Base-by-base conservation (phyloP, 1,140 invertebrate genomes). In the Papilio machaon region DNA sequence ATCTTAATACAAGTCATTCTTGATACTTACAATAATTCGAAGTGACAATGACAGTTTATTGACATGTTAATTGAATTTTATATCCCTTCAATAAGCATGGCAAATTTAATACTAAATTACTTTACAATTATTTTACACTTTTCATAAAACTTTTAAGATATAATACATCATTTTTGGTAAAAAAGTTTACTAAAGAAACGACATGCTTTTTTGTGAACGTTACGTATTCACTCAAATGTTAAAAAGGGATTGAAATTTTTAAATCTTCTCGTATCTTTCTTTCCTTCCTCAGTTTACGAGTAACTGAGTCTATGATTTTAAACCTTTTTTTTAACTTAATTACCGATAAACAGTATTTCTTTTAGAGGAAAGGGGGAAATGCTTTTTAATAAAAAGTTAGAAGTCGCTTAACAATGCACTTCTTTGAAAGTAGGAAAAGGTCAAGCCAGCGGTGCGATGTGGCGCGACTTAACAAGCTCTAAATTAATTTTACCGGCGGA, bases 401-500 rank as follows among this genome's bases (percentile, higher is more conserved):
- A 35, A 11, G 23, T 70, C 35, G 30, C 30, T 70, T 70, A 70
- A 70, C 64, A 70, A 70, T 70, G 64, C 64, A 70, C 13, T 70
- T 70, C 30, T 35, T 35, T 35, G 64, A 70, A 70, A 70, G 64
- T 38, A 70, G 30, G 23, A 70, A 70, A 70, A 70, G 64, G 64
- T 70, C 64, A 38, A 70, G 64, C 30, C 23, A 38, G 64, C 30
- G 30, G 64, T 35, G 23, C 64, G 64, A 11, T 70, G 64, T 35
- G 64, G 64, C 30, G 64, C 60, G 23, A 64, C 64, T 70, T 70
- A 70, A 70, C 64, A 70, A 70, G 64, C 30, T 35, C 30, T 70
- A 15, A 70, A 70, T 70, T 11, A 70, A 70, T 70, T 70, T 70
- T 70, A 70, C 64, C 30, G 30, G 10, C 30, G 30, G 64, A 17